Percentiles rank a stretch among this genome's conserved stretches.
phyloP scores from a whole-genome alignment of 2,888 invertebrate species.

The Agrotis clavis region DNA sequence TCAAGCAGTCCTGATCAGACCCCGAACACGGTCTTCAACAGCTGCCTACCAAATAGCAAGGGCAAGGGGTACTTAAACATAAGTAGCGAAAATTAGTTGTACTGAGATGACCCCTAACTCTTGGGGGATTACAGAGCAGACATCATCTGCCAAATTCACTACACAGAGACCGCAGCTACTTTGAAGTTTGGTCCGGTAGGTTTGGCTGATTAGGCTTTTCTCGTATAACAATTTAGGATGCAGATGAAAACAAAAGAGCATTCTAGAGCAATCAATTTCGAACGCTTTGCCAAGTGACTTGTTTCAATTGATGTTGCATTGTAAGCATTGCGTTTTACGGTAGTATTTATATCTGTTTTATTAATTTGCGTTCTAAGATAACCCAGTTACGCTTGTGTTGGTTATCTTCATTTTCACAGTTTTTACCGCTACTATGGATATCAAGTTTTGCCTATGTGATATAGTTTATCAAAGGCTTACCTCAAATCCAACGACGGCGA shows the following conservation, averaged over 20 bases:
- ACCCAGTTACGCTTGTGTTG: constrained; percentile 14
- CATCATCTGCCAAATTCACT: too few species aligned
- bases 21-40: too few species aligned
- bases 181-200: too few species aligned
- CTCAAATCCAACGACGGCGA: neutral
- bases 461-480: constrained; percentile 7
- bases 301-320: constrained; percentile 6
- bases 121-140: too few species aligned
- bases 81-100: too few species aligned
- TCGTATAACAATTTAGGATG: neutral
- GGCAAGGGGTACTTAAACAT: too few species aligned
- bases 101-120: too few species aligned
- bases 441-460: neutral
- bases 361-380: constrained; percentile 44
- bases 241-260: neutral
- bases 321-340: neutral
- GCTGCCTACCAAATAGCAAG: too few species aligned
- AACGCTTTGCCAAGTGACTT: neutral
- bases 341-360: constrained; percentile 34
- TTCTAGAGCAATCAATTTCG: neutral
- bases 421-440: neutral
- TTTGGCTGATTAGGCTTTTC: too few species aligned
- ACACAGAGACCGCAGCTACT: too few species aligned
- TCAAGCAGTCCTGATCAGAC: too few species aligned
- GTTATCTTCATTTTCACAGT: constrained; percentile 18